phyloP scores from a whole-genome alignment of 2,888 invertebrate species.

The Cantharis rufa region DNA sequence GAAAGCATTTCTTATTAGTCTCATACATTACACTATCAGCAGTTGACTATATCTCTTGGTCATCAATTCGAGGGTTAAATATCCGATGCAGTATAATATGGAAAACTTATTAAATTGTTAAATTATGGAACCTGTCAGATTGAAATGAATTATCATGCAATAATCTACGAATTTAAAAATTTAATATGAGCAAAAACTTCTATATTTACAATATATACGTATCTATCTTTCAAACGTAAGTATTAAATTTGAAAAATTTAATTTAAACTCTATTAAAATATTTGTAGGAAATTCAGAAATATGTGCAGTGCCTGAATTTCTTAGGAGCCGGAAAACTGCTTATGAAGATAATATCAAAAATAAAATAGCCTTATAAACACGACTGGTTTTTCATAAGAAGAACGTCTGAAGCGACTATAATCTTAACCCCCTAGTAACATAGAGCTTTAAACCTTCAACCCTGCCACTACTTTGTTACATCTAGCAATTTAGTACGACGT shows the following conservation, averaged over 20 bases:
- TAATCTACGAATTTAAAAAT: neutral
- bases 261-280: conserved; percentile 11
- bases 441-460: conserved; percentile 18
- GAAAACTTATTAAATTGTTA: neutral
- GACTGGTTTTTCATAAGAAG: conserved; percentile 26
- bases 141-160: neutral
- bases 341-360: conserved; percentile 27
- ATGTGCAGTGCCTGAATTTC: conserved; percentile 6
- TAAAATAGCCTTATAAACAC: conserved; percentile 34
- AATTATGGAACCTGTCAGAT: neutral
- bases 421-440: conserved; percentile 27
- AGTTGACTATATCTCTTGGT: neutral
- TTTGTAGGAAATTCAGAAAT: conserved; percentile 14
- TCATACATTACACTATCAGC: neutral
- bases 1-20: no score
- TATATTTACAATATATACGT: neutral
- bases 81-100: neutral
- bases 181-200: neutral
- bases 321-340: conserved; percentile 15
- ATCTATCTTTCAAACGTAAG: neutral
- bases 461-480: conserved; percentile 27
- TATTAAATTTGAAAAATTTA: neutral
- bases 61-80: neutral
- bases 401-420: conserved; percentile 26
- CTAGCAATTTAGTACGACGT: conserved; percentile 32